phyloP scores from a whole-genome alignment of 2,888 invertebrate genomes.

The Drosophila meridionalis region DNA sequence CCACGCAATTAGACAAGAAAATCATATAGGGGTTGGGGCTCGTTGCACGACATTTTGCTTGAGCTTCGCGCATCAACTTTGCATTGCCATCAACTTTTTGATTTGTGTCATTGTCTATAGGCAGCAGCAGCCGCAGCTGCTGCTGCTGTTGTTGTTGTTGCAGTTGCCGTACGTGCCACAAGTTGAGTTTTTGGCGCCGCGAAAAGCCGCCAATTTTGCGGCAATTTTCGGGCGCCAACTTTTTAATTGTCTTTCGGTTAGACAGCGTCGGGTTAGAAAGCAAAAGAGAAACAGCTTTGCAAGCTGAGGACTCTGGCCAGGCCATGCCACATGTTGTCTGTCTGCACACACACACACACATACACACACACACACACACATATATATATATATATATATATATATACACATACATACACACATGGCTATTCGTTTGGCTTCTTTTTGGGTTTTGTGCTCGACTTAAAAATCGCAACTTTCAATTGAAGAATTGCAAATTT shows the following conservation, averaged over 20 bases:
- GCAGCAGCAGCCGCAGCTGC: conserved; percentile 14
- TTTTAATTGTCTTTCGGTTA: conserved; percentile 73
- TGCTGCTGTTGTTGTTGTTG: conserved; percentile 6
- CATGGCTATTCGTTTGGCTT: background rate
- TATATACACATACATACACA: background rate
- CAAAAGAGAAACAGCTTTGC: background rate
- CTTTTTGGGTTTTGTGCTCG: background rate
- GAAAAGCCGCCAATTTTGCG: conserved; percentile 61
- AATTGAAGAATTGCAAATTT: background rate
- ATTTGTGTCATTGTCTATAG: conserved; percentile 69
- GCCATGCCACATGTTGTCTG: conserved; percentile 10
- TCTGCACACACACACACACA: background rate
- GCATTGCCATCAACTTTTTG: conserved; percentile 68
- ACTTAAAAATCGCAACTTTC: background rate
- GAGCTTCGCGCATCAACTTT: conserved; percentile 41
- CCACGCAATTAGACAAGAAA: conserved; percentile 62
- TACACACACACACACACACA: background rate
- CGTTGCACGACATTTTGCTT: conserved; percentile 24
- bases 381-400: too few species aligned
- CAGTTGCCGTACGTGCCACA: conserved; percentile 68
- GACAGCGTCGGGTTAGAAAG: conserved; percentile 10
- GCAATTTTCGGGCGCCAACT: conserved; percentile 65
- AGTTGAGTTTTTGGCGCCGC: conserved; percentile 63
- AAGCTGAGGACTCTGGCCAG: background rate
- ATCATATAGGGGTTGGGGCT: conserved; percentile 27